These are phyloP conservation scores for Camptogramma bilineatum DNA, from an alignment of 2,888 invertebrate species.

Conservation along the genomic window DNA sequence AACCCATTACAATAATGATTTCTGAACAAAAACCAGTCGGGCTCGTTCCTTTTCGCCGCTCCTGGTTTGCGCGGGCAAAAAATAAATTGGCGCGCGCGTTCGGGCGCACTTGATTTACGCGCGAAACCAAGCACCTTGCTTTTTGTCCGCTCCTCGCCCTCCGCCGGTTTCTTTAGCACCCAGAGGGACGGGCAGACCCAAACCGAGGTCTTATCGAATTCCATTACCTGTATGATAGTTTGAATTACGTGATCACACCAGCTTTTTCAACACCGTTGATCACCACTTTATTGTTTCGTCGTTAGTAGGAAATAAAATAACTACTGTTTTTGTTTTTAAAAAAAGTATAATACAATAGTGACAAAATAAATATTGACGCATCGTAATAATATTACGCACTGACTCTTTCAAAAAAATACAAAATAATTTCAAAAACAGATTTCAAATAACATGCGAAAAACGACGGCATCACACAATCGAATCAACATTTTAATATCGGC, in stretches of 20 bases:
- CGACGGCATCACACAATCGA: slow-evolving; percentile 13
- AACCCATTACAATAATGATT: slow-evolving; percentile 8
- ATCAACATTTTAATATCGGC: slow-evolving; percentile 32
- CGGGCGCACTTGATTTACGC: slow-evolving; percentile 42
- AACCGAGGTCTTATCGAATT: slow-evolving; percentile 7
- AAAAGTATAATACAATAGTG: no score
- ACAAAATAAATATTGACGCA: no score
- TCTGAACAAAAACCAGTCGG: slow-evolving; percentile 8
- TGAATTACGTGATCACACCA: not conserved
- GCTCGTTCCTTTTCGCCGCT: slow-evolving; percentile 23
- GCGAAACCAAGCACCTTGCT: slow-evolving; percentile 29
- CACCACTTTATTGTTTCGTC: not conserved
- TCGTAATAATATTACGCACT: not conserved
- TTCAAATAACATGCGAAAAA: slow-evolving; percentile 10
- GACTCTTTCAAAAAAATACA: not conserved
- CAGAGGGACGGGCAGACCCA: not conserved
- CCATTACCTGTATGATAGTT: slow-evolving; percentile 1
- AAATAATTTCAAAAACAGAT: slow-evolving; percentile 2
- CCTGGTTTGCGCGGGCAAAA: slow-evolving; percentile 36
- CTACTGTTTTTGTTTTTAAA: no score
- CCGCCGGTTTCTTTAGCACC: not conserved
- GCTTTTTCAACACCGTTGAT: not conserved
- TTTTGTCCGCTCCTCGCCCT: slow-evolving; percentile 37
- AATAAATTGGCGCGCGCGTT: slow-evolving; percentile 38
- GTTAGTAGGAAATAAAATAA: no score